These are phyloP conservation scores for Phaethon lepturus DNA, from an alignment of 2,113 vertebrate species.

Conservation along the genomic window DNA sequence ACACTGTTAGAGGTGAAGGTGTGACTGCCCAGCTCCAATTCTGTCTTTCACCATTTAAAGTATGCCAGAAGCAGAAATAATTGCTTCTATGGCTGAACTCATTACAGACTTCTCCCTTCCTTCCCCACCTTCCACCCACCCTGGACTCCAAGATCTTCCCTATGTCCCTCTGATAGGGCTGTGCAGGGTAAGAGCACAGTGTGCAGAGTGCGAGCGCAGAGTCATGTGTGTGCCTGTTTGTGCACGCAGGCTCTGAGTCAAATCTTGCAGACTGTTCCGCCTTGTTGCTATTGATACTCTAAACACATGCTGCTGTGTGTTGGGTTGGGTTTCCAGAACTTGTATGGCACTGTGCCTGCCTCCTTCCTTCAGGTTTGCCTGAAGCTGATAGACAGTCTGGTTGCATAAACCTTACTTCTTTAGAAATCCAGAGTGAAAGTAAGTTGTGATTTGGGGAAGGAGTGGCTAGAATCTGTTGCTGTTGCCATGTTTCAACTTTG, in stretches of 20 bases:
- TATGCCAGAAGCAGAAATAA: not conserved
- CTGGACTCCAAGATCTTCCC: not conserved
- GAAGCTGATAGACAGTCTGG: not conserved
- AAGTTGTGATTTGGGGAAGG: not conserved
- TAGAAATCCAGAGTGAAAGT: not conserved
- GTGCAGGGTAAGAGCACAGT: not conserved
- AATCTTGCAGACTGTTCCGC: not conserved
- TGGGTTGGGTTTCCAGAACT: conserved; percentile 5
- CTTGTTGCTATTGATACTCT: not conserved
- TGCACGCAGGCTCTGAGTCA: not conserved
- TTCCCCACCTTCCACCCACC: not conserved
- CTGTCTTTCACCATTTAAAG: not conserved
- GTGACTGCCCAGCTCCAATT: not conserved
- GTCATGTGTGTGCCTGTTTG: rapidly evolving
- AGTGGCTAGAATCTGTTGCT: not conserved
- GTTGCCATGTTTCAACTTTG: not conserved
- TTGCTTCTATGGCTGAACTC: not conserved
- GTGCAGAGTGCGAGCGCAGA: rapidly evolving
- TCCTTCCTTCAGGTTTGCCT: not conserved
- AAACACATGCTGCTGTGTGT: not conserved
- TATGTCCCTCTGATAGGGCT: rapidly evolving
- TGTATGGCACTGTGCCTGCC: not conserved
- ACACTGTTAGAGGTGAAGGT: not conserved
- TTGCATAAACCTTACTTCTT: not conserved
- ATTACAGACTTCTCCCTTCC: not conserved